phyloP scores from a whole-genome alignment of 1,140 invertebrate genomes.

The Maconellicoccus hirsutus region DNA sequence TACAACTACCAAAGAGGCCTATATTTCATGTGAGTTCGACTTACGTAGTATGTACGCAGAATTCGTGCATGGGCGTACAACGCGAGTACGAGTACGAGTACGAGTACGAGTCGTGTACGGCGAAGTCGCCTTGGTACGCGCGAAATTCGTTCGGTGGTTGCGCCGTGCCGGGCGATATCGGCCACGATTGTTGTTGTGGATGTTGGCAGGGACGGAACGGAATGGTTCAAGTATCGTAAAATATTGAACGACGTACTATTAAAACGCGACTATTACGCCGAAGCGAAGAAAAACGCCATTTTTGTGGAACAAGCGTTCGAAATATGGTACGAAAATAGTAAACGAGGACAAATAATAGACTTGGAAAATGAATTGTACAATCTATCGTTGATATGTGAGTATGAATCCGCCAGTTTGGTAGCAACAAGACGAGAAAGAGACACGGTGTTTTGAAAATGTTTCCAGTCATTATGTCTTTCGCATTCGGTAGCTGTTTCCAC shows the following conservation, averaged over 20 bases:
- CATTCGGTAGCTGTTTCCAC: constrained; percentile 47
- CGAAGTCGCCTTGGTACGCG: too few species aligned
- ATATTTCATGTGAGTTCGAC: constrained; percentile 74
- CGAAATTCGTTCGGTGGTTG: too few species aligned
- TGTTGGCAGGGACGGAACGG: constrained; percentile 56
- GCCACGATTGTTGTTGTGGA: too few species aligned
- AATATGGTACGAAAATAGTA: not conserved
- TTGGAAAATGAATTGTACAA: constrained; percentile 29
- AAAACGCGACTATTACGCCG: constrained; percentile 35
- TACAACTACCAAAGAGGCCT: constrained; percentile 59
- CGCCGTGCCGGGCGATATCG: too few species aligned
- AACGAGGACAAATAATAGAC: constrained; percentile 25
- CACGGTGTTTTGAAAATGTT: constrained; percentile 15
- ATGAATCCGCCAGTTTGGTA: too few species aligned
- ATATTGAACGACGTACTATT: constrained; percentile 62
- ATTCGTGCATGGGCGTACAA: too few species aligned
- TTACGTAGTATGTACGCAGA: too few species aligned
- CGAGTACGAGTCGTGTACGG: too few species aligned
- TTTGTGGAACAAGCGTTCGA: constrained; percentile 23
- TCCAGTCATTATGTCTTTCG: constrained; percentile 53
- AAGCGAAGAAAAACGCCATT: not conserved
- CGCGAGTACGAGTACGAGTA: too few species aligned
- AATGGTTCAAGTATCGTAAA: constrained; percentile 56
- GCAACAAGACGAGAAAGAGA: too few species aligned
- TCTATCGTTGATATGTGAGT: constrained; percentile 28